A percentile compares a stretch with the other conserved stretches of the same genome.
These are phyloP conservation scores for Sinocyclocheilus rhinocerous DNA, from an alignment of 2,113 vertebrate species.

Conservation along the genomic window DNA sequence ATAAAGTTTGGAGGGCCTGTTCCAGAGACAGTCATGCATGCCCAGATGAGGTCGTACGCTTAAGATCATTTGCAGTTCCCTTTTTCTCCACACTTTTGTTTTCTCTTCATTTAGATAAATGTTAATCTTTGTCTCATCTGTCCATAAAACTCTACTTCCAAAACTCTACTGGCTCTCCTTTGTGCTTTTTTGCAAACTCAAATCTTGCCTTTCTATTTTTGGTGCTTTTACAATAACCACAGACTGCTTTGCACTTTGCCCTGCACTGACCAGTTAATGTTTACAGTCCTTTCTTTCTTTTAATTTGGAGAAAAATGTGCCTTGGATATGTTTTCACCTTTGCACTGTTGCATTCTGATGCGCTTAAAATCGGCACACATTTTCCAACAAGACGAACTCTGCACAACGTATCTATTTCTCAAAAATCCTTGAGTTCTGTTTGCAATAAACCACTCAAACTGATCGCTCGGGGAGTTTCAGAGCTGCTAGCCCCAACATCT, in stretches of 20 bases:
- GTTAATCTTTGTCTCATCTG: too few relatives aligned
- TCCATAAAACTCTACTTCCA: too few relatives aligned
- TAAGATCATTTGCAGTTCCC: too few relatives aligned
- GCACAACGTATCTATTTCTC: neutral
- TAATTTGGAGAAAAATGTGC: neutral
- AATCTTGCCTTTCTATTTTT: too few relatives aligned
- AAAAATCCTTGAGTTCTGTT: neutral
- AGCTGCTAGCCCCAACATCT: slow-evolving; percentile 4
- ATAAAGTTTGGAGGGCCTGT: too few relatives aligned
- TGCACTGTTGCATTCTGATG: neutral
- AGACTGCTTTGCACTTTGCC: neutral
- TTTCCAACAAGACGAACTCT: neutral
- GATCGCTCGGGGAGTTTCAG: slow-evolving; percentile 9
- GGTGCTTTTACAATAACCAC: neutral
- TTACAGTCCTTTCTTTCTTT: neutral
- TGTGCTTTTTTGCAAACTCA: too few relatives aligned
- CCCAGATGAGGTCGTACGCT: too few relatives aligned
- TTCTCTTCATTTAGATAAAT: too few relatives aligned
- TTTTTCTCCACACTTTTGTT: too few relatives aligned
- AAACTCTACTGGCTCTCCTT: too few relatives aligned
- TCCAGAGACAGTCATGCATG: too few relatives aligned
- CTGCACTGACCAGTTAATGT: neutral
- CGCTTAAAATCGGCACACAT: neutral
- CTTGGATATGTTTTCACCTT: neutral
- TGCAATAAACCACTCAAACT: slow-evolving; percentile 1